phyloP scores from a whole-genome alignment of 1,140 invertebrate genomes.

The Phortica variegata region DNA sequence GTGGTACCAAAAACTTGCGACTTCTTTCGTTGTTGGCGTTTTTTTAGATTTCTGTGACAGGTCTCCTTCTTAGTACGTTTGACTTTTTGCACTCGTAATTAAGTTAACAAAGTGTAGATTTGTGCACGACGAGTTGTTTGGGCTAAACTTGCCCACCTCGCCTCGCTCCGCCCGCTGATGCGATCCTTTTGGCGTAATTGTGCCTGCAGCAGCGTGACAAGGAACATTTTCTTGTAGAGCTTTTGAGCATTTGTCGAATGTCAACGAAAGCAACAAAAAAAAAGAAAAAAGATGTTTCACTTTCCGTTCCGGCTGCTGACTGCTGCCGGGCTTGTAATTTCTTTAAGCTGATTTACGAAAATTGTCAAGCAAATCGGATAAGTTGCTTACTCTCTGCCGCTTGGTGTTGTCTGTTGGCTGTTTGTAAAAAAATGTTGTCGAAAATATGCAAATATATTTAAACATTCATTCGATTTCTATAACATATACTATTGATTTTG shows the following conservation, averaged over 20 bases:
- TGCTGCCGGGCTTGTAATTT: too few species aligned
- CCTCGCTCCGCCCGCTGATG: too few species aligned
- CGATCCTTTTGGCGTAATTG: constrained; percentile 12
- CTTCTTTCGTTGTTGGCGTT: too few species aligned
- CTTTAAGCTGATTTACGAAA: constrained; percentile 46
- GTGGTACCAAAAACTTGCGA: too few species aligned
- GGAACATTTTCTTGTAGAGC: not conserved
- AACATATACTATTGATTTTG: too few species aligned
- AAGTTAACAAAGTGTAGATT: constrained; percentile 48
- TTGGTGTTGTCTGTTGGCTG: too few species aligned
- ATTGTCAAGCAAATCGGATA: constrained; percentile 38
- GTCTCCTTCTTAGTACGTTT: too few species aligned
- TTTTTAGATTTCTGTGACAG: too few species aligned
- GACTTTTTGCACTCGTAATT: constrained; percentile 25
- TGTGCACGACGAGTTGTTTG: constrained; percentile 12
- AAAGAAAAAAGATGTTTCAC: not conserved
- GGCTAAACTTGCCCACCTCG: not conserved
- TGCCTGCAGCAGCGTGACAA: constrained; percentile 12
- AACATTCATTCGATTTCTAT: too few species aligned
- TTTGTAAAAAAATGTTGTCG: constrained; percentile 31
- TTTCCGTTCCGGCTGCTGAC: too few species aligned
- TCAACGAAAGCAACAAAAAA: constrained; percentile 1
- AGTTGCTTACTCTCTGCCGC: constrained; percentile 38
- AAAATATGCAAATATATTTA: constrained; percentile 50
- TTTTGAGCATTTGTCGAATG: too few species aligned